These are phyloP conservation scores for Biston betularia DNA, from an alignment of 2,888 invertebrate genomes.

Conservation along the genomic window DNA sequence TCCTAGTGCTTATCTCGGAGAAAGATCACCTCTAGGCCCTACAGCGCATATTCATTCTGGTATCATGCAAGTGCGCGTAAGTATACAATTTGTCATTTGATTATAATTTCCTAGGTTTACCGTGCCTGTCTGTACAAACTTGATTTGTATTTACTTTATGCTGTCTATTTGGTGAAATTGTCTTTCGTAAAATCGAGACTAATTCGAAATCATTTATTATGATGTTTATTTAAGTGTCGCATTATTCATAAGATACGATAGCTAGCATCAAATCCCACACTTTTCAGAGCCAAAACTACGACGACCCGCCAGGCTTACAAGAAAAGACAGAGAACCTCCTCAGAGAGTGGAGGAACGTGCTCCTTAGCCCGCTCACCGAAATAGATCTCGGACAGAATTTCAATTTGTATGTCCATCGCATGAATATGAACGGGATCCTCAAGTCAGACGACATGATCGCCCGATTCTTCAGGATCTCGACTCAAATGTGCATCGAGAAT, in stretches of 20 bases:
- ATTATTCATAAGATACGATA: not conserved
- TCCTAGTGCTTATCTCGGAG: slow-evolving; percentile 89
- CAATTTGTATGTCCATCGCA: slow-evolving; percentile 96
- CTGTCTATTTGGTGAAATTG: no score
- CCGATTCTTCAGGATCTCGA: slow-evolving; percentile 97
- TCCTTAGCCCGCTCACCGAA: slow-evolving; percentile 92
- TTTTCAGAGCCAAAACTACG: slow-evolving; percentile 89
- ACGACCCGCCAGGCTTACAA: slow-evolving; percentile 96
- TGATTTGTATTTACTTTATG: no score
- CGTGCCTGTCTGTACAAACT: no score
- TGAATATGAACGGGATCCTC: slow-evolving; percentile 96
- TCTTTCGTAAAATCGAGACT: no score
- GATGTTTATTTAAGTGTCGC: no score
- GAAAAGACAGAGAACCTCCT: slow-evolving; percentile 98
- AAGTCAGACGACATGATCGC: slow-evolving; percentile 99
- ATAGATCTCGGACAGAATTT: slow-evolving; percentile 96
- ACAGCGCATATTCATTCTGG: slow-evolving; percentile 97
- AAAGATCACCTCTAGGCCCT: slow-evolving; percentile 92
- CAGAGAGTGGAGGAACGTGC: slow-evolving; percentile 97
- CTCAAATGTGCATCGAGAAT: slow-evolving; percentile 98
- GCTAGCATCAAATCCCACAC: not conserved
- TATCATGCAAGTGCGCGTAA: slow-evolving; percentile 92
- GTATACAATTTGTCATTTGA: slow-evolving; percentile 50
- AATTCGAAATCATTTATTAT: no score
- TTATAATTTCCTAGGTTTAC: not conserved